Evolutionary conservation across 2,113 vertebrate species (phyloP).

Genomic region (Forbesichthys agassizii): DNA sequence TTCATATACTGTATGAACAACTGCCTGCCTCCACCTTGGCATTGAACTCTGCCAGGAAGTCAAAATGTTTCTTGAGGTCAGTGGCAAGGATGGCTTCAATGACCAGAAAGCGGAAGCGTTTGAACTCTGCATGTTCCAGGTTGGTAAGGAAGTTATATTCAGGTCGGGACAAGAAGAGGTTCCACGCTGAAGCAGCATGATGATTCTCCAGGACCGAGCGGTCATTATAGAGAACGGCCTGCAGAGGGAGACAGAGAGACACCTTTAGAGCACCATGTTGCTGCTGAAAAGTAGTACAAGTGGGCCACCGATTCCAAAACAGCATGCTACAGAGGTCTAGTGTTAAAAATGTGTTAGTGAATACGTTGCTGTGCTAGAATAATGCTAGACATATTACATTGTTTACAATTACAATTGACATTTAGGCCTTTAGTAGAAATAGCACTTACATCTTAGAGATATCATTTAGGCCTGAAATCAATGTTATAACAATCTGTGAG

Average conservation of each 20-base stretch:
- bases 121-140: constrained; percentile 96
- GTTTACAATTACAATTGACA: too few relatives aligned
- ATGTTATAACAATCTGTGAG: too few relatives aligned
- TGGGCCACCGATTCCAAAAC: too few relatives aligned
- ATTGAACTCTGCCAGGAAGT: constrained; percentile 96
- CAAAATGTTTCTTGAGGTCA: constrained; percentile 98
- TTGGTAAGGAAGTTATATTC: constrained; percentile 95
- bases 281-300: not conserved
- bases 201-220: constrained; percentile 97
- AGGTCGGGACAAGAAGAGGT: constrained; percentile 93
- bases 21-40: constrained; percentile 84
- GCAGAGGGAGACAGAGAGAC: not conserved
- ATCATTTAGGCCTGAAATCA: too few relatives aligned
- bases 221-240: constrained; percentile 97
- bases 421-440: too few relatives aligned
- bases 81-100: constrained; percentile 98
- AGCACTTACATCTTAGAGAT: too few relatives aligned
- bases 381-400: too few relatives aligned
- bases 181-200: constrained; percentile 95
- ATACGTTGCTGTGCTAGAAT: too few relatives aligned
- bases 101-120: constrained; percentile 97
- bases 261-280: not conserved
- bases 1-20: not conserved
- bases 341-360: too few relatives aligned
- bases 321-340: too few relatives aligned